Evolutionary conservation across 2,113 vertebrate species (phyloP).

Genomic region (Cynopterus brachyotis): DNA sequence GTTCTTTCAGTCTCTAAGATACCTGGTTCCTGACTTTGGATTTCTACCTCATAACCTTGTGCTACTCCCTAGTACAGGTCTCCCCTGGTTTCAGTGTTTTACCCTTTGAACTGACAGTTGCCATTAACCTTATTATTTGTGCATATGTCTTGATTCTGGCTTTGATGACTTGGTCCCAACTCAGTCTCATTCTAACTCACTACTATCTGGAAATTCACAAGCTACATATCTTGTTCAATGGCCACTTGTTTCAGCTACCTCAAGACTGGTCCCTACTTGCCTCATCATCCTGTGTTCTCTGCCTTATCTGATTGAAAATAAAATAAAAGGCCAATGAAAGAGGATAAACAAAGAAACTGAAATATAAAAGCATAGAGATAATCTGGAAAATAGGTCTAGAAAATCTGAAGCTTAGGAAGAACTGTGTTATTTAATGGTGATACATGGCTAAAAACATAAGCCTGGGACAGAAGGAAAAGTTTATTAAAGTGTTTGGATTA

Average conservation of each 20-base stretch:
- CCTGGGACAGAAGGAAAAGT: background rate
- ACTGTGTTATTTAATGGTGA: background rate
- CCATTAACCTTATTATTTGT: background rate
- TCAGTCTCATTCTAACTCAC: background rate
- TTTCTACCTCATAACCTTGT: background rate
- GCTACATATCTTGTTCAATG: background rate
- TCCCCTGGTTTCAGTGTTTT: background rate
- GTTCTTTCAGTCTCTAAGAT: background rate
- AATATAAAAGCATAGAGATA: background rate
- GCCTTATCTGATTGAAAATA: background rate
- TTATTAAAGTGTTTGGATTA: background rate
- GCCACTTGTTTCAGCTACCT: background rate
- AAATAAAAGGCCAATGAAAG: background rate
- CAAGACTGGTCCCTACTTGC: background rate
- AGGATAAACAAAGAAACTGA: background rate
- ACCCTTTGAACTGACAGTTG: background rate
- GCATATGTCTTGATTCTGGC: background rate
- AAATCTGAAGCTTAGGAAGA: background rate
- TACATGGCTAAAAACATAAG: background rate
- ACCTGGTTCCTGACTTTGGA: background rate
- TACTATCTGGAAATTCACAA: background rate
- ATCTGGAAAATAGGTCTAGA: background rate
- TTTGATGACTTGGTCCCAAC: background rate
- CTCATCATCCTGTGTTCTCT: background rate
- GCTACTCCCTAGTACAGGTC: background rate